Base-by-base conservation (phyloP, 2,888 invertebrate genomes). In the Campoplex capitator region DNA sequence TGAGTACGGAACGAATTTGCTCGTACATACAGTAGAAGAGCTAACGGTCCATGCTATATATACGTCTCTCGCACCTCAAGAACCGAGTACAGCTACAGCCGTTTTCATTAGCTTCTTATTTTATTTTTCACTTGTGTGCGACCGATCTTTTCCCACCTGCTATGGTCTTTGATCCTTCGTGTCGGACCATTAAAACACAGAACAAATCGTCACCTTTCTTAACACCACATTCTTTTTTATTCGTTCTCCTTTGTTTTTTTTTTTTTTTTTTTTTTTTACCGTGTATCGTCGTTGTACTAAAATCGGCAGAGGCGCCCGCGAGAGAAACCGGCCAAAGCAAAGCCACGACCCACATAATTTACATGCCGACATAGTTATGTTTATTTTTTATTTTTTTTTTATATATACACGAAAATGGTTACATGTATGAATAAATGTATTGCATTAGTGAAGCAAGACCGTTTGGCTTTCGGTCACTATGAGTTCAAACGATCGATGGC, bases 41-140 rank as follows among this genome's bases (percentile, higher is more conserved):
- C 84, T 89, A 89, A 89, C 89, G 88, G 89, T 89, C 84, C 76
- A 79, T 54, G 51, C 58, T 48, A 62, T 76, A 81, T 62, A 18
- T 42, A 74, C 4, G 32, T 54, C 11, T 32, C 75, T 75, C 80
- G 86, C 75, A 74, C 76, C 77, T 80, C 9, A 62, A 74, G 28
- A 23, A 38, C 65, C 67, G 45, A 11, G 73, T 54, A 74, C 35
- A 18, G 71, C 70, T 32, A 38, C 70, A 77, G 58, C 87, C 71
- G 77, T 86, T 85, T 86, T 86, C 74, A 77, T 88, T 83, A 79
- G 76, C 58, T 79, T 73, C 78, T 67, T 74, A 75, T 83, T 86
- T 83, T 74, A 76, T 86, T 87, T 84, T 81, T 79, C 45, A 67
- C 79, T 84, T 77, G 77, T 71, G 65, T 87, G 54, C 77, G 54